These are phyloP conservation scores for Semnornis frantzii DNA, from an alignment of 2,113 vertebrate genomes.

Conservation along the genomic window DNA sequence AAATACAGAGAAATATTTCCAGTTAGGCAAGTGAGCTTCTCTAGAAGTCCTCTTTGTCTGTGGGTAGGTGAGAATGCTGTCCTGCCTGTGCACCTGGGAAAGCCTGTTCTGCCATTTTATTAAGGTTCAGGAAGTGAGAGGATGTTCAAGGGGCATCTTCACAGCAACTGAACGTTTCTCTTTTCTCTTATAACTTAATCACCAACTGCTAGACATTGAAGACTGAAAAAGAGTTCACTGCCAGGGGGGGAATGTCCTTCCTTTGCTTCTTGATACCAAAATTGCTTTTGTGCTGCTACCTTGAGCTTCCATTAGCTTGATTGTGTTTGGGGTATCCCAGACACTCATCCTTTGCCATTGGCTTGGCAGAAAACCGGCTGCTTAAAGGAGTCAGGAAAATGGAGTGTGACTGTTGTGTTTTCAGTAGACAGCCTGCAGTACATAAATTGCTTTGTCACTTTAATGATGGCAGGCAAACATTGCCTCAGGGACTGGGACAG, in stretches of 20 bases:
- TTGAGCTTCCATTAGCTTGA: background rate
- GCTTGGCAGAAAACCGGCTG: background rate
- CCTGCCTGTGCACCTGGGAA: background rate
- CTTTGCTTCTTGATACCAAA: background rate
- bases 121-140: background rate
- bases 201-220: background rate
- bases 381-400: background rate
- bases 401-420: background rate
- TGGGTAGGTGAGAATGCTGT: background rate
- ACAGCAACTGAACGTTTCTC: background rate
- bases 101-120: background rate
- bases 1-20: background rate
- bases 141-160: background rate
- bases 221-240: accelerated
- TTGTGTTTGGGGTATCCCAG: background rate
- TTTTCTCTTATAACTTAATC: background rate
- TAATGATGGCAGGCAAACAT: background rate
- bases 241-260: too few species aligned
- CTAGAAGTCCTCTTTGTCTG: background rate
- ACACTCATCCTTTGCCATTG: background rate
- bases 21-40: background rate
- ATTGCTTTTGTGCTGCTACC: background rate
- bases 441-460: conserved; percentile 50
- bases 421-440: background rate
- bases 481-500: conserved; percentile 24